Conservation (phyloP, 64 coral and sea anemone species). For the Anthopleura sola region DNA sequence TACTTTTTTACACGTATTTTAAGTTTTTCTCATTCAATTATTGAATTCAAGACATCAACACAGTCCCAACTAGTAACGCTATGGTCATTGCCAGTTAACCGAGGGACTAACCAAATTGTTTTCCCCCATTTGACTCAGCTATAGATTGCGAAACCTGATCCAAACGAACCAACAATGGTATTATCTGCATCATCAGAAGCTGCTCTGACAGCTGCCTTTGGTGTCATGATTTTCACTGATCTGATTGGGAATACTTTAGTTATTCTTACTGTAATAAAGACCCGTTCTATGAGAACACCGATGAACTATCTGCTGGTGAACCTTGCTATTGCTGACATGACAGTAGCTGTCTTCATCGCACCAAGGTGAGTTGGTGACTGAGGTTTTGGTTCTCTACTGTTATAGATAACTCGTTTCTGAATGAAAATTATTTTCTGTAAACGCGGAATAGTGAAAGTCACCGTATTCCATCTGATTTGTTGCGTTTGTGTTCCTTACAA, state of each 20-base stretch:
- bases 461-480: too few relatives aligned
- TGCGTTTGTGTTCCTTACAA: background rate
- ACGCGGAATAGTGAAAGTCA: too few relatives aligned
- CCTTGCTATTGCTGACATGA: background rate
- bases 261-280: slow-evolving; percentile 2
- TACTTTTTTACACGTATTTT: too few relatives aligned
- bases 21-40: too few relatives aligned
- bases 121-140: too few relatives aligned
- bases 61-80: too few relatives aligned
- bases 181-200: background rate
- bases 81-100: too few relatives aligned
- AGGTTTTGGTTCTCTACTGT: background rate
- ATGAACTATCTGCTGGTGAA: slow-evolving; percentile 12
- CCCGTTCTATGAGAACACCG: slow-evolving; percentile 10
- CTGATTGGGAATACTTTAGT: slow-evolving; percentile 12
- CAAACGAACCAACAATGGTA: background rate
- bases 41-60: too few relatives aligned
- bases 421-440: background rate
- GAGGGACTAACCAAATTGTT: too few relatives aligned
- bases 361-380: background rate
- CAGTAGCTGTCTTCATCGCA: background rate
- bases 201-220: background rate
- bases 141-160: too few relatives aligned
- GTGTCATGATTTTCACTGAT: background rate
- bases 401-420: background rate